Base-by-base conservation (phyloP, 2,888 invertebrate species). In the Hetaerina titia region DNA sequence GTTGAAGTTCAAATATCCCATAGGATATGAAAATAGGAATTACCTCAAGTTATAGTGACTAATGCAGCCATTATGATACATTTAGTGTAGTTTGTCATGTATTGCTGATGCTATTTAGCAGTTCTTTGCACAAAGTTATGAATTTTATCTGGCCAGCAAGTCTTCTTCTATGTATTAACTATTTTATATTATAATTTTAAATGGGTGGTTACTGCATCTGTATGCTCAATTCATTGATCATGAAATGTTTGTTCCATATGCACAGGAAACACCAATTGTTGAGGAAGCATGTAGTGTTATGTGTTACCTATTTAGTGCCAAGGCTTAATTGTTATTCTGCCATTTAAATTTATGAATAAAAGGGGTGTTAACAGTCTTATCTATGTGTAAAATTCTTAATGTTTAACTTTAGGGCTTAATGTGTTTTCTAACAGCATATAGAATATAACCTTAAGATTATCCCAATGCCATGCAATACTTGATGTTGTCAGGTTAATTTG, bases 231-330 rank as follows among this genome's bases (percentile, higher is more conserved):
- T 69, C 2, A 74, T 57, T 57, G 56, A 74, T 92, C 56, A 74
- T 74, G n/a, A 64, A 69, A 22, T 92, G 64, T 92, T 56, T 92
- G 64, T 45, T 92, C 69, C 92, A 69, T 57, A 74, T 92, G 92
- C 92, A 92, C 92, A 92, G 69, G 92, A 56, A 64, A 92, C 69
- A 92, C 63, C 58, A 56, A 56, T 89, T 89, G 31, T 92, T 56
- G 69, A 64, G 69, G 64, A 92, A 69, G 92, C 92, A 92, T 92
- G 92, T 92, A 92, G 69, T 92, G 92, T 92, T 92, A 56, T 90
- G 90, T 92, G 92, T 92, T 45, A 69, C 56, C 90, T 31, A 64
- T 6, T 31, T 92, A 92, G 92, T 92, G 92, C 92, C 22, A 69
- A 92, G 92, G 92, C 92, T 92, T 92, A 92, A 74, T 92, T 74